Evolutionary conservation across 2,797 vertebrate genomes (phyloP).

Genomic region (Cetoscarus ocellatus): DNA sequence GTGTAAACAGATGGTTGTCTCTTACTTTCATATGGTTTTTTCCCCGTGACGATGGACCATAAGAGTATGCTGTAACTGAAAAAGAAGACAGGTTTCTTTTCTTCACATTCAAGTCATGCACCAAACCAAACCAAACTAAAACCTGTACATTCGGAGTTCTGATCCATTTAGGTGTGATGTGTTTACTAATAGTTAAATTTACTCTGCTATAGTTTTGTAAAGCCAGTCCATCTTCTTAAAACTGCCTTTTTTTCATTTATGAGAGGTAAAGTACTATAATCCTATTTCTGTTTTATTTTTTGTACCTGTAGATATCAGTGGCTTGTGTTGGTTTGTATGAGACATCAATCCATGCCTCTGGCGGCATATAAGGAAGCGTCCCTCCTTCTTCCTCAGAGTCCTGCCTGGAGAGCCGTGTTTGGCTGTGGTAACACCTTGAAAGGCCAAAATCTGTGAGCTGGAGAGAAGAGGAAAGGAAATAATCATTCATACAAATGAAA

Average conservation of each 20-base stretch:
- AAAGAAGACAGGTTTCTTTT: conserved; percentile 13
- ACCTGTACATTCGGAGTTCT: background rate
- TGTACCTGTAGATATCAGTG: conserved; percentile 85
- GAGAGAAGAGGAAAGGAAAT: background rate
- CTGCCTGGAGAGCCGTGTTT: conserved; percentile 22
- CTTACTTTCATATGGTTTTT: conserved; percentile 79
- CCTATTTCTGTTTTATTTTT: background rate
- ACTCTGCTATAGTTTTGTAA: too few relatives aligned
- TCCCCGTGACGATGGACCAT: conserved; percentile 81
- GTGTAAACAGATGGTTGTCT: background rate
- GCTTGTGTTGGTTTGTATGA: conserved; percentile 65
- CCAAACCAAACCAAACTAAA: too few relatives aligned
- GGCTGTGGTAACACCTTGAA: conserved; percentile 60
- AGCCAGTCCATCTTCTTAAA: too few relatives aligned
- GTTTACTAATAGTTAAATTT: too few relatives aligned
- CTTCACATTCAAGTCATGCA: too few relatives aligned
- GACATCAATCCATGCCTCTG: conserved; percentile 72
- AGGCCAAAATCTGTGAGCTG: conserved; percentile 86
- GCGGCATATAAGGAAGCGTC: conserved; percentile 83
- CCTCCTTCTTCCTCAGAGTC: conserved; percentile 53
- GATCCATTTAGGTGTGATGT: background rate
- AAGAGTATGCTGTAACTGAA: conserved; percentile 81
- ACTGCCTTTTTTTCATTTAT: too few relatives aligned
- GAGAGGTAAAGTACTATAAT: background rate
- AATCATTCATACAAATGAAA: background rate